Base-by-base conservation (phyloP, 2,888 invertebrate genomes). In the Thelaira solivaga region DNA sequence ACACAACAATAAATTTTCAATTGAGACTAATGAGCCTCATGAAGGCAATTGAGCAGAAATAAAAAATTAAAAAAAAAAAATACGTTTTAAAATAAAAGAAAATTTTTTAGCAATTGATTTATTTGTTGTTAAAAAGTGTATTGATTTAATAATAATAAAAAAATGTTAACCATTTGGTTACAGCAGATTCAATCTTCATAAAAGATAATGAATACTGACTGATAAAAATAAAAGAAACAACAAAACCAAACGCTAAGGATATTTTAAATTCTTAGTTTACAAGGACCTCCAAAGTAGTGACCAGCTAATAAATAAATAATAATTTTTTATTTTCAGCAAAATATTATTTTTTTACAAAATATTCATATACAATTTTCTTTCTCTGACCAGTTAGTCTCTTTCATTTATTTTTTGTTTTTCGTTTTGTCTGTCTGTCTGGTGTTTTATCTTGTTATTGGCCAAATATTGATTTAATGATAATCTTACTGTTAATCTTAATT, bases 11-110 rank as follows among this genome's bases (percentile, higher is more conserved):
- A 75, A 61, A 62, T 68, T 68, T 68, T 51, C 49, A 74, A 68
- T 68, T 61, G 65, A 49, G 72, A 22, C 80, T 84, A 83, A 83
- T 84, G 81, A 82, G 82, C 13, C 55, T 64, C 20, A 72, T 45
- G 53, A 53, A 29, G 22, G 82, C 83, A 84, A 84, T 84, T 84
- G 84, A 61, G 71, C 59, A 59, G 51, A 67, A 73, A 57, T 39
- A 41, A 47, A 43, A 39, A 49, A 34, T 11, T 11, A n/a, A 51
- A 24, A 31, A 59, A 18, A 45, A 34, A 16, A 11, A n/a, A n/a
- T n/a, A n/a, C n/a, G n/a, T n/a, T n/a, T n/a, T n/a, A n/a, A n/a
- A n/a, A n/a, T n/a, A n/a, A 20, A 22, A 6, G 11, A 43, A 22
- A 45, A 36, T 53, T 7, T 10, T 47, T 16, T 6, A 57, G 29